Conservation (phyloP, 2,113 vertebrate species). For the Malaclemys terrapin region DNA sequence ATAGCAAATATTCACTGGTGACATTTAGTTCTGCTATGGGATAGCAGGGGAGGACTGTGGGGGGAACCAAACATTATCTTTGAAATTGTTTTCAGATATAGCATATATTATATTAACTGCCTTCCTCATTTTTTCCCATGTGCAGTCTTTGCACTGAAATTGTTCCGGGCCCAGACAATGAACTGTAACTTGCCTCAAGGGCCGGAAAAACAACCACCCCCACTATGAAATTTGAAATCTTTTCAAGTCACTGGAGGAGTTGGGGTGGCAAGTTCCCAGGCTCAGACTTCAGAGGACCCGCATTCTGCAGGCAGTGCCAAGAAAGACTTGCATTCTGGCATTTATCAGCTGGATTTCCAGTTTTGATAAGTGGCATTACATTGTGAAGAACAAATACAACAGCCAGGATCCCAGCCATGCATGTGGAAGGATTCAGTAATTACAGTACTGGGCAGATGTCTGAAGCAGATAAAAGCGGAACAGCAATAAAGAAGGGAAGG, state of each 20-base stretch:
- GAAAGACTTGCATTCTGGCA: background rate
- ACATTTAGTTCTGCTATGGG: background rate
- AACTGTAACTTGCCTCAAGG: slow-evolving; percentile 52
- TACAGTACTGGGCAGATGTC: background rate
- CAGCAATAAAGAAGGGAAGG: background rate
- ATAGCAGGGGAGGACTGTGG: background rate
- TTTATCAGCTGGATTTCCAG: background rate
- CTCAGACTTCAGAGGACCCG: background rate
- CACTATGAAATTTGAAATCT: slow-evolving; percentile 4
- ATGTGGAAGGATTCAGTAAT: background rate
- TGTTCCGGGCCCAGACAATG: background rate
- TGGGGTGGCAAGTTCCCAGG: background rate
- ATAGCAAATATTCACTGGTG: background rate
- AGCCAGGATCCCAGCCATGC: background rate
- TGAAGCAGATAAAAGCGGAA: background rate
- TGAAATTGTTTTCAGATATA: background rate
- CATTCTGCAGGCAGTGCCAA: background rate
- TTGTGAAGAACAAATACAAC: background rate
- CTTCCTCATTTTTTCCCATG: background rate
- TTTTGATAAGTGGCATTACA: background rate
- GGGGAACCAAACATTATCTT: background rate
- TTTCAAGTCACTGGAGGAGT: background rate
- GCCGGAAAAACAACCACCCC: slow-evolving; percentile 4
- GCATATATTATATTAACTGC: background rate
- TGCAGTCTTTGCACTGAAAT: slow-evolving; percentile 7